These are phyloP conservation scores for Heteropelma amictum DNA, from an alignment of 2,888 invertebrate species.

Conservation along the genomic window DNA sequence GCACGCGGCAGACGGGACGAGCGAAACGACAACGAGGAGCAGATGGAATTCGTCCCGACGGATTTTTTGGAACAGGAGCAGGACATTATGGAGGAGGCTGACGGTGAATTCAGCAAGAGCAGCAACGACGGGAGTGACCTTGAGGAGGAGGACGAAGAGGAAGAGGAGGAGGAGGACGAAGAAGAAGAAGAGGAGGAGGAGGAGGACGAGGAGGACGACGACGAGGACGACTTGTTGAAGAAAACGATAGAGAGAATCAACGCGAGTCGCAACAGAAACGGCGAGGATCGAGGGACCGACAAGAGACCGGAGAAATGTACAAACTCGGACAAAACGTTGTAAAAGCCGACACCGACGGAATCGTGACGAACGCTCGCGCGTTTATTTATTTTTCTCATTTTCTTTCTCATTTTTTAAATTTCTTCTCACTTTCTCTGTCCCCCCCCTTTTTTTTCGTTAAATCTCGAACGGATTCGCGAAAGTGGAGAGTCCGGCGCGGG, in stretches of 20 bases:
- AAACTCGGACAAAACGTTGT: slow-evolving; percentile 38
- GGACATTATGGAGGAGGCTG: slow-evolving; percentile 73
- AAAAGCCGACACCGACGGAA: neutral
- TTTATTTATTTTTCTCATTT: slow-evolving; percentile 1
- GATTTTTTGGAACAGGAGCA: slow-evolving; percentile 76
- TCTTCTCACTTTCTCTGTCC: too few relatives aligned
- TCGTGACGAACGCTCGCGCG: neutral
- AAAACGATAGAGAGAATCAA: neutral
- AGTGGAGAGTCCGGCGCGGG: too few relatives aligned
- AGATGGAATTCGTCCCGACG: slow-evolving; percentile 76
- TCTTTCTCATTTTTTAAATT: neutral
- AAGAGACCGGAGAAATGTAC: slow-evolving; percentile 47
- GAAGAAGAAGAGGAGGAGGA: slow-evolving; percentile 48
- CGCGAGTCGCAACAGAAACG: neutral
- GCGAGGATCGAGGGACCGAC: slow-evolving; percentile 18
- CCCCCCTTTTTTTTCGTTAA: neutral
- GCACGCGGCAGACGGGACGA: slow-evolving; percentile 71
- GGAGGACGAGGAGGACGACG: slow-evolving; percentile 56
- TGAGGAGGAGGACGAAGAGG: slow-evolving; percentile 60
- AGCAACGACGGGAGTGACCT: slow-evolving; percentile 57
- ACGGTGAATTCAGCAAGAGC: slow-evolving; percentile 65
- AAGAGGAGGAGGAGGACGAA: slow-evolving; percentile 69
- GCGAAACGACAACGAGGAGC: slow-evolving; percentile 71
- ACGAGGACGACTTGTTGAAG: too few relatives aligned
- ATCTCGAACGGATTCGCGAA: neutral